These are phyloP conservation scores for Ophiodon elongatus DNA, from an alignment of 2,113 vertebrate genomes.

Conservation along the genomic window DNA sequence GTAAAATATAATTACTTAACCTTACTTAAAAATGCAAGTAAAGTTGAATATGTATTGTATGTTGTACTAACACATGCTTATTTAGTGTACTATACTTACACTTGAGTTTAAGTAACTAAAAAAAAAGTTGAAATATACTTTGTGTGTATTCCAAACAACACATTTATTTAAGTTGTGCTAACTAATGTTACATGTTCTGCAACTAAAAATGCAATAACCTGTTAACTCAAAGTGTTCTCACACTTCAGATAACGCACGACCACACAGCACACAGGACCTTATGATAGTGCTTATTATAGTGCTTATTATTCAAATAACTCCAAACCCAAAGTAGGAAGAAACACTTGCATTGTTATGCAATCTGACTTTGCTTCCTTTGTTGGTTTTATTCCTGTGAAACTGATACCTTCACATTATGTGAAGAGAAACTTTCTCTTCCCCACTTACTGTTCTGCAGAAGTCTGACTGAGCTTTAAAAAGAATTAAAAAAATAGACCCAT, in stretches of 20 bases:
- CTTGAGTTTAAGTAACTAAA: too few species aligned
- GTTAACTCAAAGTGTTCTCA: background rate
- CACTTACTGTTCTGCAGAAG: conserved; percentile 5
- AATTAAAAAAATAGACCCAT: background rate
- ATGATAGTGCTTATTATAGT: too few species aligned
- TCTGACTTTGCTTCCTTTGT: background rate
- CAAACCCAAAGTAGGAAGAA: background rate
- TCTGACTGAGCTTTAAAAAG: too few species aligned
- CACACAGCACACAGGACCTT: background rate
- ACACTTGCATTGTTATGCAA: background rate
- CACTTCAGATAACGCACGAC: background rate
- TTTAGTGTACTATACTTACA: too few species aligned
- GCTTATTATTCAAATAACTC: background rate
- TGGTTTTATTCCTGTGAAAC: conserved; percentile 3
- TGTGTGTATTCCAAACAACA: too few species aligned
- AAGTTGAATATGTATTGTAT: too few species aligned
- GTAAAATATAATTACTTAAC: too few species aligned
- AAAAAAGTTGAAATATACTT: too few species aligned
- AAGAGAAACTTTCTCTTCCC: conserved; percentile 32
- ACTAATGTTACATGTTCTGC: too few species aligned
- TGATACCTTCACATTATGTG: background rate
- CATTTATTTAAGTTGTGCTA: too few species aligned
- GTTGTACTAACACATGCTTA: too few species aligned
- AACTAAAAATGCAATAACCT: background rate
- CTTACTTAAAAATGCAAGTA: too few species aligned